These are phyloP conservation scores for Nymphalis urticae DNA, from an alignment of 2,888 invertebrate species.

Conservation along the genomic window DNA sequence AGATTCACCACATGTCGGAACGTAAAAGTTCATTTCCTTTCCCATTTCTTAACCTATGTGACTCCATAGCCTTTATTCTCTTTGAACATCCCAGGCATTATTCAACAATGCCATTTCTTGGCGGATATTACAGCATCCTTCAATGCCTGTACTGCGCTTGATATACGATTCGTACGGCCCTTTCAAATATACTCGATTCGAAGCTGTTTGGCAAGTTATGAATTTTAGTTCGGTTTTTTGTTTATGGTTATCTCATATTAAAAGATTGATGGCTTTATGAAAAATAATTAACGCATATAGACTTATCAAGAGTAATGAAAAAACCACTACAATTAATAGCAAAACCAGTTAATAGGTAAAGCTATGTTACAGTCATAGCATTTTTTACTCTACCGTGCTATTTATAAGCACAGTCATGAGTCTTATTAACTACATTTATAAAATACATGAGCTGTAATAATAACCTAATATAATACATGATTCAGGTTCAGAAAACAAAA, in stretches of 20 bases:
- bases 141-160: constrained; percentile 58
- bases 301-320: no score
- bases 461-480: no score
- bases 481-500: no score
- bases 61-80: constrained; percentile 36
- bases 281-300: no score
- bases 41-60: constrained; percentile 32
- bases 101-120: constrained; percentile 55
- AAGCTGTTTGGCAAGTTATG: constrained; percentile 14
- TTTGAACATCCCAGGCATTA: constrained; percentile 38
- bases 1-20: constrained; percentile 3
- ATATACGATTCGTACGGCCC: constrained; percentile 49
- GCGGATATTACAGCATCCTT: constrained; percentile 76
- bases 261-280: background rate
- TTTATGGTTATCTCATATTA: background rate
- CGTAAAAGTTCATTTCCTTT: constrained; percentile 20
- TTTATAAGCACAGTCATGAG: no score
- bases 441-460: no score
- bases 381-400: no score
- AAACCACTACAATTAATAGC: no score
- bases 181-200: constrained; percentile 25
- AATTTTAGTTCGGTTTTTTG: constrained; percentile 9
- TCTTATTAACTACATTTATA: no score
- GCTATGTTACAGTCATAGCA: no score
- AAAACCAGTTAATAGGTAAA: no score